phyloP scores from a whole-genome alignment of 2,888 invertebrate genomes.

The Athripsodes cinereus region DNA sequence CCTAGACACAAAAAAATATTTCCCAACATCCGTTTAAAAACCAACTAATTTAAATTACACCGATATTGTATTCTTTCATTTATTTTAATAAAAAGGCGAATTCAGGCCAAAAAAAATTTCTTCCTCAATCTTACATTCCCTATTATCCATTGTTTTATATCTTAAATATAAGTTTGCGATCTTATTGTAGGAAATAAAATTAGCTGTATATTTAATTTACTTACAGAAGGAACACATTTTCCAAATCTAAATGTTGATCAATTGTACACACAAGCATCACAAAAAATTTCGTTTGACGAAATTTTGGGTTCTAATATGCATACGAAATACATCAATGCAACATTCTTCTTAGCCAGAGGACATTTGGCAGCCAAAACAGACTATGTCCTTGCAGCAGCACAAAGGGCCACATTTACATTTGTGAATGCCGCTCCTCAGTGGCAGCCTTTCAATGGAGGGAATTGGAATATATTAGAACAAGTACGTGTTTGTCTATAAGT shows the following conservation, averaged over 20 bases:
- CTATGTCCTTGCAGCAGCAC: conserved; percentile 54
- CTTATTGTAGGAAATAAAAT: too few relatives aligned
- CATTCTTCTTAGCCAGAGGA: conserved; percentile 50
- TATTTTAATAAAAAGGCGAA: too few relatives aligned
- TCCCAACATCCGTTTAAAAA: too few relatives aligned
- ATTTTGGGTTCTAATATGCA: conserved; percentile 13
- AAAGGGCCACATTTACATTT: conserved; percentile 56
- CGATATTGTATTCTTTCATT: too few relatives aligned
- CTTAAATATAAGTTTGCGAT: too few relatives aligned
- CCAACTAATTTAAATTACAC: too few relatives aligned
- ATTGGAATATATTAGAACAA: conserved; percentile 51
- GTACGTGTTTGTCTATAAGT: conserved; percentile 29
- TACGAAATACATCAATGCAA: conserved; percentile 41
- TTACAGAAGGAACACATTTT: conserved; percentile 21
- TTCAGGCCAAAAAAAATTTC: too few relatives aligned
- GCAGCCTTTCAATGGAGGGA: conserved; percentile 56
- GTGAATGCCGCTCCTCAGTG: conserved; percentile 63
- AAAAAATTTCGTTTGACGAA: conserved; percentile 15
- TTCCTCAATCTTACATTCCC: too few relatives aligned
- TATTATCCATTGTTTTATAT: too few relatives aligned
- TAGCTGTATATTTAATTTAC: background rate
- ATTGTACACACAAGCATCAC: conserved; percentile 18
- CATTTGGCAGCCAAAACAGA: conserved; percentile 59
- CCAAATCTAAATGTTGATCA: conserved; percentile 20
- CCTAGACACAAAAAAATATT: too few relatives aligned